Base-by-base conservation (phyloP, 2,113 vertebrate genomes). In the Carassius carassius region DNA sequence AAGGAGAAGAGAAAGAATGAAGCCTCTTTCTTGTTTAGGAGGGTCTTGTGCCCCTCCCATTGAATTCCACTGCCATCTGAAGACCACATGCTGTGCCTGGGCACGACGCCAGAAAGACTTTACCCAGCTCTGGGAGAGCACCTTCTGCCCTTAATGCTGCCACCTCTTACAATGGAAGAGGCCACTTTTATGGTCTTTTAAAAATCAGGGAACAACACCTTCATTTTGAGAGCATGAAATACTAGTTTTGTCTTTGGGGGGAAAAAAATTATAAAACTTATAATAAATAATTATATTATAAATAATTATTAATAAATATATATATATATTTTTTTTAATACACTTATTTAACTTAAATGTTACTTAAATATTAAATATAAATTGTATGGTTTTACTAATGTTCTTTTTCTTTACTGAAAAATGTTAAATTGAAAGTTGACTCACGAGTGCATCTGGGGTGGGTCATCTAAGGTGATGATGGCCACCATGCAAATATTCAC, bases 11-110 rank as follows among this genome's bases (percentile, higher is more conserved):
- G 65, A 85, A 21, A 70, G 11, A 85, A 47, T 87, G 56, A 67
- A 77, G 69, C 74, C 77, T 51, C 78, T 81, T 86, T 84, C 81
- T 85, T 85, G 58, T 85, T 86, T 82, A 84, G 83, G 82, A 82
- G 78, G 84, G 80, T 93, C 89, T 91, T 86, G 90, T 88, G 87
- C 94, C 91, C 92, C 91, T 92, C 93, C 91, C 92, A 92, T 94
- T 94, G 92, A 93, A 95, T 95, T 96, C 94, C 94, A 95, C 87
- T 93, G 95, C 95, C 95, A 97, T 95, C 92, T 91, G 94, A 98
- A 92, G 90, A 92, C 93, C 95, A 95, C 92, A 94, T 92, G 93
- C 95, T 94, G 94, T 93, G 95, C 93, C 95, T 92, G 91, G 94
- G 95, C 94, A 95, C 77, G 29, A 78, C 91, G 95, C 96, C 96